Evolutionary conservation across 2,113 vertebrate genomes (phyloP), one percentile per base, ranked within the genome.

Genomic region (Stigmatopora argus): DNA sequence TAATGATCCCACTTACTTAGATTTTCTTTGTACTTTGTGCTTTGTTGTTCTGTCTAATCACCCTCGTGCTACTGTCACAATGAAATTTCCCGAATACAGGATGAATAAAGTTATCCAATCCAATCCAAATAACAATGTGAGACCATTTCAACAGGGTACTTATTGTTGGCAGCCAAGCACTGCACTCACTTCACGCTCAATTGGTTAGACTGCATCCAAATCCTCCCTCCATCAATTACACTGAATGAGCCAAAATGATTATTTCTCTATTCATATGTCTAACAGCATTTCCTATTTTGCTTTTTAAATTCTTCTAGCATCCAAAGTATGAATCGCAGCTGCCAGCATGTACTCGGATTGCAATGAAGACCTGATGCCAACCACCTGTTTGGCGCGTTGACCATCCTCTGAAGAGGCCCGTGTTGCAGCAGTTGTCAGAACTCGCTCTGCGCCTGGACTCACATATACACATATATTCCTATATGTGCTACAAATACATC

Each of bases 331-430:
- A 65, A 15, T 62, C 35, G 66, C 26, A 18, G 52, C 55, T 53
- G 55, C 58, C 11, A 17, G 8, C 19, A 21, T 68, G 51, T 57
- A 44, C 52, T 41, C 31, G 23, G 56, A 12, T 41, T 53, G 70
- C 67, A 34, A 66, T 77, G 71, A 83, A 63, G 72, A 66, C 55
- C 67, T 73, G 55, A 74, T 57, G 66, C 49, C 17, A 21, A 55
- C 38, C 21, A 19, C 61, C 21, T 71, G 71, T 8, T 66, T 41
- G 7, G 19, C 67, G 48, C 9, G n/a, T 61, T 11, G 44, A 78
- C 64, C 49, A 44, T 55, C 53, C 77, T 10, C 67, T 51, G 49
- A 74, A 70, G 65, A 73, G 59, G 3, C 47, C 49, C 21, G 55
- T 45, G 51, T 68, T 65, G 46, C 26, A 62, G 67, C 19, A 64